Evolutionary conservation across 2,888 invertebrate species (phyloP).

Genomic region (Eupeodes latifasciatus): DNA sequence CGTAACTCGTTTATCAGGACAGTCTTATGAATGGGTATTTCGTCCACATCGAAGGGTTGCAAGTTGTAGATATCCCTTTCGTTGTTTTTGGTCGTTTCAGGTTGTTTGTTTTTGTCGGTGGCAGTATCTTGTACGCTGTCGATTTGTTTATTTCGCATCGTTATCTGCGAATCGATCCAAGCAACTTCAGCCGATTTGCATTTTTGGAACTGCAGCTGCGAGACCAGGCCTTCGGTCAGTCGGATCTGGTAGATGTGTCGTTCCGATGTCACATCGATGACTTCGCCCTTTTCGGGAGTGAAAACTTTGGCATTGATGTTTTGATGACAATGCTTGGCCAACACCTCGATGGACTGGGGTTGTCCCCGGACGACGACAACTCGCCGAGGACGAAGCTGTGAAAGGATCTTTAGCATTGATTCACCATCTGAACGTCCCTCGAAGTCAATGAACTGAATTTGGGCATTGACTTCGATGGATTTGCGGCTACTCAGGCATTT

Average conservation of each 20-base stretch:
- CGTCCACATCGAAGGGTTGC: slow-evolving; percentile 86
- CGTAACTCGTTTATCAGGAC: slow-evolving; percentile 97
- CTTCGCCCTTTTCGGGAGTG: slow-evolving; percentile 91
- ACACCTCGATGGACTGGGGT: slow-evolving; percentile 87
- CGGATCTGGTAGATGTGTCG: slow-evolving; percentile 99
- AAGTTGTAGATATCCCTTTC: slow-evolving; percentile 88
- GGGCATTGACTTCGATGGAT: slow-evolving; percentile 91
- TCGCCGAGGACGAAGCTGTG: slow-evolving; percentile 92
- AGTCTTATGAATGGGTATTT: slow-evolving; percentile 90
- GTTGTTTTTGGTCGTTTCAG: slow-evolving; percentile 81
- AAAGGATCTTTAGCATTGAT: slow-evolving; percentile 91
- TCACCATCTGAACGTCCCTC: slow-evolving; percentile 97
- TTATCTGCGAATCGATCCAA: slow-evolving; percentile 94
- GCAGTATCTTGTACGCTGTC: slow-evolving; percentile 84
- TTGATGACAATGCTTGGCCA: slow-evolving; percentile 89
- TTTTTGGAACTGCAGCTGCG: slow-evolving; percentile 92
- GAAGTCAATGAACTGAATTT: slow-evolving; percentile 97
- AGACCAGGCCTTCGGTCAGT: slow-evolving; percentile 95
- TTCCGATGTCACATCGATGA: slow-evolving; percentile 97
- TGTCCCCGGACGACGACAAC: slow-evolving; percentile 91
- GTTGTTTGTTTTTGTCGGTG: slow-evolving; percentile 73
- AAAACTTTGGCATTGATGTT: slow-evolving; percentile 91
- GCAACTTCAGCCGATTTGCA: slow-evolving; percentile 97
- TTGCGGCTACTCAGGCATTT: slow-evolving; percentile 92
- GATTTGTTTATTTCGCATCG: slow-evolving; percentile 87